These are phyloP conservation scores for human DNA, from an alignment of 2,113 vertebrate genomes.

Conservation along the genomic window DNA sequence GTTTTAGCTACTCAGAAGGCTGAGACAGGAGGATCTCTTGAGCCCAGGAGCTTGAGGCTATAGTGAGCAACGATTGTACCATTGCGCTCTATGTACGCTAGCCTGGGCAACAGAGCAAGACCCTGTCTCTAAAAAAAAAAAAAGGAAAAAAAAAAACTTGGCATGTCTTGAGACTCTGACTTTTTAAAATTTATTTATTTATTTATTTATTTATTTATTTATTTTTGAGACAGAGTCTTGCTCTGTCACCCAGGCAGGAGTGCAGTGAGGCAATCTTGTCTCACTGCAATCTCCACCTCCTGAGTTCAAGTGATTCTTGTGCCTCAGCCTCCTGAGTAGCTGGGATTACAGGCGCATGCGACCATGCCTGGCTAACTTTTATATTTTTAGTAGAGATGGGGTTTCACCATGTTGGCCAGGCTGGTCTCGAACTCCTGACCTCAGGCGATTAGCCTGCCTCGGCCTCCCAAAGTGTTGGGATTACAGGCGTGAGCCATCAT, in stretches of 20 bases:
- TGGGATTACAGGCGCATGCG: neutral
- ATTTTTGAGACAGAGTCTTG: neutral
- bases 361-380: neutral
- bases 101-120: no score
- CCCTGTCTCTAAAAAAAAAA: no score
- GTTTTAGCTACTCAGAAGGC: no score
- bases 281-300: neutral
- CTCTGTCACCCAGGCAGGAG: neutral
- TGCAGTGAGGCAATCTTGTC: neutral
- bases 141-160: no score
- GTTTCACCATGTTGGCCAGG: neutral
- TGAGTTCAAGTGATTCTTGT: neutral
- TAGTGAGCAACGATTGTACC: no score
- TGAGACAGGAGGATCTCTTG: no score
- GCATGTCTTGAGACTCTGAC: neutral
- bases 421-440: neutral
- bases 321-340: neutral
- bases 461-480: neutral
- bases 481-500: neutral
- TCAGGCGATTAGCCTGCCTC: neutral
- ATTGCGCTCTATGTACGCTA: no score
- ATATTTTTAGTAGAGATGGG: neutral
- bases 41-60: no score
- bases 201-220: neutral
- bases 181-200: neutral